Evolutionary conservation across 2,888 invertebrate genomes (phyloP), one percentile per base, ranked within the genome.

Genomic region (Hyppa rectilinea): DNA sequence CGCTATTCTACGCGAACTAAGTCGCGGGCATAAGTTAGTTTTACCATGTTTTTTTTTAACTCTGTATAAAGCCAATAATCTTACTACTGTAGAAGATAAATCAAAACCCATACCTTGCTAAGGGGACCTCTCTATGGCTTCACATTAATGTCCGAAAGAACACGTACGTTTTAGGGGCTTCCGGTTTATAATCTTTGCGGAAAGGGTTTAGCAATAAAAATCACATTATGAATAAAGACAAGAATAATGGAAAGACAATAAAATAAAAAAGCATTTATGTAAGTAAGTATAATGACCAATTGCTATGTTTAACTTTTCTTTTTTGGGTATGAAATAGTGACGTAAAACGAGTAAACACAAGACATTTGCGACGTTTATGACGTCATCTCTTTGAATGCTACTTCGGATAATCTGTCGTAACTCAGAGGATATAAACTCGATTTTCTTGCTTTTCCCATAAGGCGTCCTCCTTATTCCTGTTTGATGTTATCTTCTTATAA

Each of bases 351-450:
- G 5, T 23, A 45, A 4, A 56, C 40, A 58, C 26, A 70, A 50
- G 50, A 64, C 20, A 49, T 29, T 73, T 23, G 38, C 53, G 59
- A 73, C 40, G 36, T 72, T 64, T 68, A 66, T 64, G 45, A 60
- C 49, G 34, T 40, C 58, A 62, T 77, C 34, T 55, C 43, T 34
- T 71, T 53, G 67, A 60, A 71, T 34, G 52, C 49, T 58, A 29
- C 77, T 58, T 66, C 59, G 31, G 52, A 59, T 71, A 71, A 77
- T 77, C 58, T 34, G 71, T 62, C 71, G 49, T 78, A 69, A 73
- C 68, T 73, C 56, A 34, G 17, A 26, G 40, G 58, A 69, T 59
- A 53, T 78, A 31, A 75, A 73, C 56, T n/a, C 38, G 34, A 20
- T 66, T 63, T 66, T 69, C 65, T 64, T 52, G 53, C 61, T 64